Evolutionary conservation across 2,888 invertebrate species (phyloP).

Genomic region (Scrobipalpa atriplicella): DNA sequence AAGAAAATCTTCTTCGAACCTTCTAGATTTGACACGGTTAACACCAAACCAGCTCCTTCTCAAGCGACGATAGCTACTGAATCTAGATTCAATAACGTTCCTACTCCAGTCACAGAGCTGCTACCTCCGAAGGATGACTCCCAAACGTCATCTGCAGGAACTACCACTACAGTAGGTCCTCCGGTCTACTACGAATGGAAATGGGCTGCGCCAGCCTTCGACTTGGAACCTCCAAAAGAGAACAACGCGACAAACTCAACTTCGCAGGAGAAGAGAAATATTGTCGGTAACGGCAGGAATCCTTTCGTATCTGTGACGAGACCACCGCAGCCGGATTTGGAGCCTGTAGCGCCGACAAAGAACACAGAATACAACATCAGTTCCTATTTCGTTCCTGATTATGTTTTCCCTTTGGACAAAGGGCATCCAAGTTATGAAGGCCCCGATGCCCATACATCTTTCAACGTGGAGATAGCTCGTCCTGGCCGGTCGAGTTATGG

Average conservation of each 20-base stretch:
- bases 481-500: slow-evolving; percentile 76
- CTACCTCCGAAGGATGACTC: slow-evolving; percentile 81
- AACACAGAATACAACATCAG: slow-evolving; percentile 82
- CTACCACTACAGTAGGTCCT: slow-evolving; percentile 82
- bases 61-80: slow-evolving; percentile 36
- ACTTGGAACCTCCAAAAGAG: slow-evolving; percentile 79
- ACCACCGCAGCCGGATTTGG: slow-evolving; percentile 55
- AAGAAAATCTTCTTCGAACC: slow-evolving; percentile 54
- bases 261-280: slow-evolving; percentile 45
- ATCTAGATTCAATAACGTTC: slow-evolving; percentile 38
- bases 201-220: slow-evolving; percentile 84
- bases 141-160: slow-evolving; percentile 44
- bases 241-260: slow-evolving; percentile 60
- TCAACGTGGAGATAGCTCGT: slow-evolving; percentile 80
- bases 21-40: slow-evolving; percentile 59
- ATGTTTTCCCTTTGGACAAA: slow-evolving; percentile 83
- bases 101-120: slow-evolving; percentile 62
- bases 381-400: slow-evolving; percentile 84
- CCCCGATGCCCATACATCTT: slow-evolving; percentile 82
- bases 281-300: slow-evolving; percentile 49
- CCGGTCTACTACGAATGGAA: slow-evolving; percentile 86
- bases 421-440: slow-evolving; percentile 83
- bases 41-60: slow-evolving; percentile 52
- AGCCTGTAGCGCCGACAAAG: slow-evolving; percentile 50
- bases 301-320: slow-evolving; percentile 64